Percentiles rank a stretch among this genome's conserved stretches.
These are phyloP conservation scores for Denticeps clupeoides DNA, from an alignment of 2,797 vertebrate species.

Conservation along the genomic window DNA sequence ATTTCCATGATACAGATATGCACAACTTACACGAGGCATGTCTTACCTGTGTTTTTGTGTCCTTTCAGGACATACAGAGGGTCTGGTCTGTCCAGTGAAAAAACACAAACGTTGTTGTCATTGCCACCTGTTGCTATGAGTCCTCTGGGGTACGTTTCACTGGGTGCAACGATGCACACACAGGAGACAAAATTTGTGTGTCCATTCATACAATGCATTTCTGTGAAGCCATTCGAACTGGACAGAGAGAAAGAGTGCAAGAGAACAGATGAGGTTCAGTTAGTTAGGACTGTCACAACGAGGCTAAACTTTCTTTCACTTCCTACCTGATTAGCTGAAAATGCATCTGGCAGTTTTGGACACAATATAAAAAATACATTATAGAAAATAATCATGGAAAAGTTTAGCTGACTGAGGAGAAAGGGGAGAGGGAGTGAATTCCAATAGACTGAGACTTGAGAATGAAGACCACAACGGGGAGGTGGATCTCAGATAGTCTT, in stretches of 20 bases:
- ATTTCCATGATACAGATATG: too few relatives aligned
- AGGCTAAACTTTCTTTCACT: not conserved
- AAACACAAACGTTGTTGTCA: slow-evolving; percentile 90
- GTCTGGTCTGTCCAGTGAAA: slow-evolving; percentile 70
- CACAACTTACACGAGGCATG: too few relatives aligned
- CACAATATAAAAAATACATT: too few relatives aligned
- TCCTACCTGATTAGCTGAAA: not conserved
- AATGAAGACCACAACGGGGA: too few relatives aligned
- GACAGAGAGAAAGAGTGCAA: slow-evolving; percentile 2
- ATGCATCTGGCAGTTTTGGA: too few relatives aligned
- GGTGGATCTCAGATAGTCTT: too few relatives aligned
- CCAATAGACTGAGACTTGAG: too few relatives aligned
- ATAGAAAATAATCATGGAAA: too few relatives aligned
- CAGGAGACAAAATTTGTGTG: slow-evolving; percentile 93
- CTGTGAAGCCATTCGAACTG: slow-evolving; percentile 79
- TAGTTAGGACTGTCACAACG: slow-evolving; percentile 36
- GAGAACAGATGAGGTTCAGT: slow-evolving; percentile 26
- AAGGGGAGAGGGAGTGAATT: too few relatives aligned
- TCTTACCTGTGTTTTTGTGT: slow-evolving; percentile 85
- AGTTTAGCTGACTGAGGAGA: too few relatives aligned
- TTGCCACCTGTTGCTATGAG: slow-evolving; percentile 91
- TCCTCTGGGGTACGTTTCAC: slow-evolving; percentile 79
- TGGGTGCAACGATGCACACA: slow-evolving; percentile 85
- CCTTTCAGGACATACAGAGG: slow-evolving; percentile 81
- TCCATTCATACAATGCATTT: slow-evolving; percentile 87